Conservation (phyloP, 2,888 invertebrate species). For the Aethes cnicana region DNA sequence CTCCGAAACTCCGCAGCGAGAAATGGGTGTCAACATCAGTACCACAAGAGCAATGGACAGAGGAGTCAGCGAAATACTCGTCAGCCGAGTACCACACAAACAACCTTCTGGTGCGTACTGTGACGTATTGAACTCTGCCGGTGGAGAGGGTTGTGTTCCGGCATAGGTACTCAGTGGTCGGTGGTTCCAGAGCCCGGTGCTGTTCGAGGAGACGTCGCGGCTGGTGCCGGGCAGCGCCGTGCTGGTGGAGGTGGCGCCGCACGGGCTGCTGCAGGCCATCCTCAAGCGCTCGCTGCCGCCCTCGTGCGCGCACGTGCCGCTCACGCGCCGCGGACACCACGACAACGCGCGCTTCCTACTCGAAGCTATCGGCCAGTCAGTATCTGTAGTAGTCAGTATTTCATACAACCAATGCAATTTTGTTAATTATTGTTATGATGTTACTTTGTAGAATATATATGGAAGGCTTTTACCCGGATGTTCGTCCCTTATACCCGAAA, state of each 20-base stretch:
- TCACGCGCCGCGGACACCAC: conserved; percentile 85
- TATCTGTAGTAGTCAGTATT: neutral
- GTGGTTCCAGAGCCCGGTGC: conserved; percentile 75
- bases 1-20: conserved; percentile 81
- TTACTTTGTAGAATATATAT: too few relatives aligned
- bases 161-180: too few relatives aligned
- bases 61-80: conserved; percentile 78
- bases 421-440: too few relatives aligned
- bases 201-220: conserved; percentile 89
- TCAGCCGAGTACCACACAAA: too few relatives aligned
- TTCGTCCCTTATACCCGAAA: conserved; percentile 87
- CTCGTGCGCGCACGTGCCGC: conserved; percentile 85
- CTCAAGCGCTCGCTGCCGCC: conserved; percentile 87
- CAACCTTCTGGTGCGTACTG: too few relatives aligned
- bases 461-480: conserved; percentile 85
- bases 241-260: conserved; percentile 93
- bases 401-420: too few relatives aligned
- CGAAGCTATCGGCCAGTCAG: conserved; percentile 83
- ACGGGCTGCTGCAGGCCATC: conserved; percentile 92
- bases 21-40: conserved; percentile 91
- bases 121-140: too few relatives aligned
- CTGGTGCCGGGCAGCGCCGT: conserved; percentile 89
- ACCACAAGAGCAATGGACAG: conserved; percentile 83
- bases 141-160: too few relatives aligned
- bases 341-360: conserved; percentile 82